phyloP scores from a whole-genome alignment of 1,140 invertebrate species.

The Oryctes rhinoceros region DNA sequence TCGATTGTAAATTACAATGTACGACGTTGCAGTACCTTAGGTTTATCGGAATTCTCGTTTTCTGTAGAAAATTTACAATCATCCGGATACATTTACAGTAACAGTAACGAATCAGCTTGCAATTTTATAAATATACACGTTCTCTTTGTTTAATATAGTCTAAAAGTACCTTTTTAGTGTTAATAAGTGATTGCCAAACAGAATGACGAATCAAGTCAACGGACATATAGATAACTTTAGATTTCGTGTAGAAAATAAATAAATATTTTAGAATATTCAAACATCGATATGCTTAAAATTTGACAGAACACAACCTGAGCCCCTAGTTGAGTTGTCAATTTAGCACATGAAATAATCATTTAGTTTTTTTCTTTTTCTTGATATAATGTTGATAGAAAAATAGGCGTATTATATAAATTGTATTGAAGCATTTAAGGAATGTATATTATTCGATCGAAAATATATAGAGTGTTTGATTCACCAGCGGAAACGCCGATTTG shows the following conservation, averaged over 20 bases:
- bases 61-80: constrained; percentile 44
- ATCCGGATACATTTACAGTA: constrained; percentile 41
- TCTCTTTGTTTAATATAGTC: not conserved
- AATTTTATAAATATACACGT: not conserved
- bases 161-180: not conserved
- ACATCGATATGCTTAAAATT: constrained; percentile 30
- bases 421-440: constrained; percentile 13
- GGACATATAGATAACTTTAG: not conserved
- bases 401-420: not conserved
- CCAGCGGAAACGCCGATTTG: too few relatives aligned
- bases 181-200: too few relatives aligned
- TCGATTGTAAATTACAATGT: constrained; percentile 48
- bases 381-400: not conserved
- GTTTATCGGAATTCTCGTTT: constrained; percentile 42
- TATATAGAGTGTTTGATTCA: not conserved
- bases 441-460: not conserved
- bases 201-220: too few relatives aligned
- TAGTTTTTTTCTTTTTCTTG: not conserved
- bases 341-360: constrained; percentile 39
- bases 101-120: not conserved
- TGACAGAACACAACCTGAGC: constrained; percentile 49
- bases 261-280: not conserved
- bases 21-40: constrained; percentile 41
- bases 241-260: not conserved
- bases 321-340: constrained; percentile 48